Evolutionary conservation across 2,797 vertebrate species (phyloP).

Genomic region (Trematomus bernacchii): DNA sequence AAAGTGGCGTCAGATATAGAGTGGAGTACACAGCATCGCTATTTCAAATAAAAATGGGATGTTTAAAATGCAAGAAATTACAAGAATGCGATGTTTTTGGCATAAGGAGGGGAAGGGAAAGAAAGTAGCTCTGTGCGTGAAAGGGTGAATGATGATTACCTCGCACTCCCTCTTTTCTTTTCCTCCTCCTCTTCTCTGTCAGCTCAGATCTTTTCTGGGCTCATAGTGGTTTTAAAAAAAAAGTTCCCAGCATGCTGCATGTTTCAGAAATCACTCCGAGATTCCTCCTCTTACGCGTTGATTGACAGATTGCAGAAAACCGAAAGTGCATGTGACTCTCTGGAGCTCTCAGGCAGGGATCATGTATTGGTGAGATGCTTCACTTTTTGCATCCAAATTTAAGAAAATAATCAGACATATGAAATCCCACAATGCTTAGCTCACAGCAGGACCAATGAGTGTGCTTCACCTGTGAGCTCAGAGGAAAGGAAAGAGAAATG

Average conservation of each 20-base stretch:
- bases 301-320: not conserved
- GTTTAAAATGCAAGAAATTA: not conserved
- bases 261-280: constrained; percentile 9
- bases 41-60: not conserved
- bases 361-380: not conserved
- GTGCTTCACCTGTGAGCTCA: not conserved
- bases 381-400: not conserved
- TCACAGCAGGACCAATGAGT: not conserved
- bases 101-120: not conserved
- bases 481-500: not conserved
- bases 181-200: not conserved
- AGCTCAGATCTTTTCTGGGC: not conserved
- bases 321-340: too few relatives aligned
- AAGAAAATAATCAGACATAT: not conserved
- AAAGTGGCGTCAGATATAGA: not conserved
- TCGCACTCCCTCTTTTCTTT: not conserved
- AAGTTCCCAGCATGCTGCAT: constrained; percentile 26
- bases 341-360: not conserved
- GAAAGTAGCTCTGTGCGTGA: not conserved
- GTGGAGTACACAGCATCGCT: rapidly evolving
- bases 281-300: not conserved
- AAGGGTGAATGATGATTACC: constrained; percentile 31
- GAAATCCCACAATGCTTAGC: not conserved
- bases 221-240: constrained; percentile 4
- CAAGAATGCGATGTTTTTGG: not conserved